These are phyloP conservation scores for Hemicordylus capensis DNA, from an alignment of 2,113 vertebrate species.

Conservation along the genomic window DNA sequence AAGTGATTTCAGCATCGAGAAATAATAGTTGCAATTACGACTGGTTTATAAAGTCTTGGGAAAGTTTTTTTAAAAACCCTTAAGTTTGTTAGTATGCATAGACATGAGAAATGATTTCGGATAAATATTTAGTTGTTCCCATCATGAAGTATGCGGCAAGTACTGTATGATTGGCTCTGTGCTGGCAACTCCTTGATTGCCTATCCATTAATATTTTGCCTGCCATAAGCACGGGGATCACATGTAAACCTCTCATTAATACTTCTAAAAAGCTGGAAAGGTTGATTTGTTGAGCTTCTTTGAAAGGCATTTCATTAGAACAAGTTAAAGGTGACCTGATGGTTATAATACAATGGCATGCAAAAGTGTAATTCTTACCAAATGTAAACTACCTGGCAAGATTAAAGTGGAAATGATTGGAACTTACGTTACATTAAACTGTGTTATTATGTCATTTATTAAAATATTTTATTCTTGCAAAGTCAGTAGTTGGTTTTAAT, in stretches of 20 bases:
- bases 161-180: constrained; percentile 35
- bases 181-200: constrained; percentile 55
- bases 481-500: background rate
- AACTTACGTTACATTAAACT: constrained; percentile 57
- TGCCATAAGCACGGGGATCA: constrained; percentile 54
- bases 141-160: constrained; percentile 66
- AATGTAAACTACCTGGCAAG: constrained; percentile 57
- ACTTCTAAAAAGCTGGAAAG: constrained; percentile 56
- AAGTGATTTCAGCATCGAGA: constrained; percentile 59
- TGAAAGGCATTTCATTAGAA: constrained; percentile 75
- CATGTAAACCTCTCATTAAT: constrained; percentile 63
- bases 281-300: constrained; percentile 69
- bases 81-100: constrained; percentile 44
- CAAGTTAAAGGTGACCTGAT: constrained; percentile 69
- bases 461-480: constrained; percentile 33
- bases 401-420: constrained; percentile 75
- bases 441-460: constrained; percentile 53
- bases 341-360: constrained; percentile 55
- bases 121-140: constrained; percentile 55
- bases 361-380: constrained; percentile 70
- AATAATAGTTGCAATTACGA: constrained; percentile 54
- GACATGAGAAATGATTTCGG: constrained; percentile 46
- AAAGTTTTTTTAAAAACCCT: constrained; percentile 55
- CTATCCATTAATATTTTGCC: constrained; percentile 60
- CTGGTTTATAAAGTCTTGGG: constrained; percentile 55